These are phyloP conservation scores for Stenchaetothrips biformis DNA, from an alignment of 2,888 invertebrate genomes.

Conservation along the genomic window DNA sequence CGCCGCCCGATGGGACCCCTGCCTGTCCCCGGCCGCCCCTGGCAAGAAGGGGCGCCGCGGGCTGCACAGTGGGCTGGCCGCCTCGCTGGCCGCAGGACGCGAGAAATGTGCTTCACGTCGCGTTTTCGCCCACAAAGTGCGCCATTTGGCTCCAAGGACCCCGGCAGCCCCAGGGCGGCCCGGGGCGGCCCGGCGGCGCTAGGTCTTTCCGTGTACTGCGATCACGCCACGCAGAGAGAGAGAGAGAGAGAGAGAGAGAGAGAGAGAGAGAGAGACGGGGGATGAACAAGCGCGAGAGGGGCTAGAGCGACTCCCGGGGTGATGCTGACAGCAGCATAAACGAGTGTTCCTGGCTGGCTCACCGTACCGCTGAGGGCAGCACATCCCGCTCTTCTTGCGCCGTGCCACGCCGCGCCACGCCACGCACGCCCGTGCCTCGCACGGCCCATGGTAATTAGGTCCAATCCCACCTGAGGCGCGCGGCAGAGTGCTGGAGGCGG, in stretches of 20 bases:
- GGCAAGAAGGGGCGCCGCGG: not conserved
- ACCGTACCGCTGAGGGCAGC: not conserved
- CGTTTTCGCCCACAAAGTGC: slow-evolving; percentile 22
- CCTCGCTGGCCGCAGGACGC: not conserved
- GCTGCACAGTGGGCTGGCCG: not conserved
- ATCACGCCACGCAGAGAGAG: not conserved
- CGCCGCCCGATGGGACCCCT: not conserved
- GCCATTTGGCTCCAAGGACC: slow-evolving; percentile 6
- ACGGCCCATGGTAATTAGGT: not conserved
- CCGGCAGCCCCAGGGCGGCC: not conserved
- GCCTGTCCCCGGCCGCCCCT: not conserved
- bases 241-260: slow-evolving; percentile 1
- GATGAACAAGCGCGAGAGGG: not conserved
- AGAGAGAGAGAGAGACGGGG: not conserved
- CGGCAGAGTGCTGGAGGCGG: not conserved
- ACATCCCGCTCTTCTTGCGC: not conserved
- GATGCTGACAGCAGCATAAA: slow-evolving; percentile 15
- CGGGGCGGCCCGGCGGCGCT: no score
- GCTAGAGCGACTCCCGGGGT: not conserved
- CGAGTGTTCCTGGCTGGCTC: not conserved
- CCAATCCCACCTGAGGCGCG: not conserved
- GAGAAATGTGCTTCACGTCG: slow-evolving; percentile 15
- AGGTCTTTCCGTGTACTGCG: no score
- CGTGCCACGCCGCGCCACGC: not conserved
- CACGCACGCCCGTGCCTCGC: not conserved